Evolutionary conservation across 2,113 vertebrate species (phyloP).

Genomic region (Solea solea): DNA sequence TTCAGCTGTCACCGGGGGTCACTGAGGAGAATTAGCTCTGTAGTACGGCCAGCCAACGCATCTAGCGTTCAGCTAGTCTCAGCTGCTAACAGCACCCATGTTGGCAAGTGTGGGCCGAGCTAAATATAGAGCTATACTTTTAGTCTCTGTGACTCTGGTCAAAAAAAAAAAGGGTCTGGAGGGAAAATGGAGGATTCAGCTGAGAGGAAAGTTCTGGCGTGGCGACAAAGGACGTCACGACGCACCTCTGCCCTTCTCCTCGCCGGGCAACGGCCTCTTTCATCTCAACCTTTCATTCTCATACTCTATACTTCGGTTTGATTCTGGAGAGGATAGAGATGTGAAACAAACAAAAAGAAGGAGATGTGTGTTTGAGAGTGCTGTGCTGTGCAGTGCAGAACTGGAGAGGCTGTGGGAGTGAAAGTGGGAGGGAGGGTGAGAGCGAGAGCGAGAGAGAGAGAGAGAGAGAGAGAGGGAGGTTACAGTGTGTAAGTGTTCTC

Average conservation of each 20-base stretch:
- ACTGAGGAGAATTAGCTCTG: conserved; percentile 45
- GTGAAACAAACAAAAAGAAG: conserved; percentile 30
- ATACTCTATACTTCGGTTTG: conserved; percentile 20
- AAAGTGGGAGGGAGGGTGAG: conserved; percentile 30
- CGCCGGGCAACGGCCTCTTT: conserved; percentile 26
- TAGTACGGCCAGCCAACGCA: conserved; percentile 42
- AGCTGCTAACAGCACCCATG: conserved; percentile 72
- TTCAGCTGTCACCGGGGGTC: conserved; percentile 77
- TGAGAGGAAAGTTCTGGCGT: conserved; percentile 56
- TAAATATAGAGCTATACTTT: conserved; percentile 80
- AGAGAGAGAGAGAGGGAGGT: conserved; percentile 38
- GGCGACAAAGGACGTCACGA: conserved; percentile 55
- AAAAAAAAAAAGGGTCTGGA: conserved; percentile 47
- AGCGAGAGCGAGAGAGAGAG: conserved; percentile 31
- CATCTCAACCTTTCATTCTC: conserved; percentile 31
- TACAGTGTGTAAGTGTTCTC: conserved; percentile 62
- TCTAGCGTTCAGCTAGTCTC: conserved; percentile 68
- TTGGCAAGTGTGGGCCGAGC: conserved; percentile 58
- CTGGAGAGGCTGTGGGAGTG: conserved; percentile 63
- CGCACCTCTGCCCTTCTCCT: conserved; percentile 49
- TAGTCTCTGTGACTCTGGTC: conserved; percentile 60
- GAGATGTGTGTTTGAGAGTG: conserved; percentile 58
- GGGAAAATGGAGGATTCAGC: conserved; percentile 55
- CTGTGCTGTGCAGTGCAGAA: conserved; percentile 34
- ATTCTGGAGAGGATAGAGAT: conserved; percentile 29